Conservation (phyloP, 2,888 invertebrate species). For the Anticlea derivata region DNA sequence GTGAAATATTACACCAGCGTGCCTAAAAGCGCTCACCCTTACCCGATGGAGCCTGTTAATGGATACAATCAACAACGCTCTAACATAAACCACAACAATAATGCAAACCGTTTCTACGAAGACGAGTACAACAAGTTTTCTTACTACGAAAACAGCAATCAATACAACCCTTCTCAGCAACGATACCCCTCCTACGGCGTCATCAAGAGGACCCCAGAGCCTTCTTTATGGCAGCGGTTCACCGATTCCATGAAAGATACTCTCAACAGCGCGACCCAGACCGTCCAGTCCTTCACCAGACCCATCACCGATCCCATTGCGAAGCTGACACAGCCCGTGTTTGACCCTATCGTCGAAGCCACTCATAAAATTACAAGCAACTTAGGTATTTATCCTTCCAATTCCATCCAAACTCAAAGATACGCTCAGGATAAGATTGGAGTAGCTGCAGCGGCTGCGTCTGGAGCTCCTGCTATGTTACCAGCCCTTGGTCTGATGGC, state of each 20-base stretch:
- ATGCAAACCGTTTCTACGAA: constrained; percentile 74
- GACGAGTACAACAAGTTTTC: constrained; percentile 80
- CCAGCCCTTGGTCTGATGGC: constrained; percentile 91
- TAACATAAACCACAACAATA: constrained; percentile 60
- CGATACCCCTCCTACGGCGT: constrained; percentile 86
- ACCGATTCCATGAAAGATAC: constrained; percentile 89
- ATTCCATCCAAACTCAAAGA: constrained; percentile 70
- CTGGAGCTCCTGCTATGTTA: constrained; percentile 85
- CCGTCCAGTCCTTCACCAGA: constrained; percentile 86
- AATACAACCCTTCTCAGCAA: constrained; percentile 50
- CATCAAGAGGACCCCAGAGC: constrained; percentile 82
- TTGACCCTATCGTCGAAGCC: constrained; percentile 90
- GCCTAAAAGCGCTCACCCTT: constrained; percentile 83
- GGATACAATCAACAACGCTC: constrained; percentile 72
- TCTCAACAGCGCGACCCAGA: constrained; percentile 87
- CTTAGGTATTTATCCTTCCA: constrained; percentile 85
- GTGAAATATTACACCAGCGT: constrained; percentile 79
- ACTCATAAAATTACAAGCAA: constrained; percentile 92
- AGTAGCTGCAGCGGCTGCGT: constrained; percentile 79
- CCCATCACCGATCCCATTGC: constrained; percentile 85
- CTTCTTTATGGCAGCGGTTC: constrained; percentile 89
- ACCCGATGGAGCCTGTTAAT: constrained; percentile 80
- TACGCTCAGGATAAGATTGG: constrained; percentile 87
- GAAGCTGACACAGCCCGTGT: constrained; percentile 85
- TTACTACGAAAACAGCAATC: constrained; percentile 79